Evolutionary conservation across 2,888 invertebrate species (phyloP).

Genomic region (Mythimna impura): DNA sequence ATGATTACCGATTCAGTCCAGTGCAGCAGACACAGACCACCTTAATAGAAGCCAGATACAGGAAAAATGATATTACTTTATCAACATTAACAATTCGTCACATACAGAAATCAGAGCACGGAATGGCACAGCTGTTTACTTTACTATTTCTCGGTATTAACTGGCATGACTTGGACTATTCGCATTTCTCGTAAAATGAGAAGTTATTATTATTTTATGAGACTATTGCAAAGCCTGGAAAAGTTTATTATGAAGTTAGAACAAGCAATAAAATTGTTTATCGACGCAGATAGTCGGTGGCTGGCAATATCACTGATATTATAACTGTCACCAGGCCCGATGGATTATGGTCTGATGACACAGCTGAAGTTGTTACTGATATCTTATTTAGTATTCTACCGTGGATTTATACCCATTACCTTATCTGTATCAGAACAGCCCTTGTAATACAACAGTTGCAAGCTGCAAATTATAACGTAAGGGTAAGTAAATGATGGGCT

Average conservation of each 20-base stretch:
- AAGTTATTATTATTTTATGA: slow-evolving; percentile 27
- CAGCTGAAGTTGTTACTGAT: background rate
- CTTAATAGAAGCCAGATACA: slow-evolving; percentile 48
- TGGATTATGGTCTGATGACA: background rate
- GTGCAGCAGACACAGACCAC: slow-evolving; percentile 25
- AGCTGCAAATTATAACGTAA: background rate
- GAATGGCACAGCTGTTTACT: slow-evolving; percentile 42
- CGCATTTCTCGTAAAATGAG: slow-evolving; percentile 37
- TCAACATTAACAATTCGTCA: slow-evolving; percentile 50
- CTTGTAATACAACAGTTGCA: background rate
- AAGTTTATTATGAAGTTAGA: slow-evolving; percentile 9
- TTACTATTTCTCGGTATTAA: slow-evolving; percentile 45
- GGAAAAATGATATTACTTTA: slow-evolving; percentile 59
- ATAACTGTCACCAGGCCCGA: background rate
- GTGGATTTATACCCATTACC: background rate
- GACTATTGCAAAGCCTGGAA: background rate
- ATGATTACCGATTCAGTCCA: slow-evolving; percentile 35
- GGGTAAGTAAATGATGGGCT: background rate
- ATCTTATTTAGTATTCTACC: background rate
- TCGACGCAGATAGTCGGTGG: background rate
- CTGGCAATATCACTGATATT: background rate
- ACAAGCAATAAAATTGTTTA: slow-evolving; percentile 1
- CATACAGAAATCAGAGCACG: slow-evolving; percentile 52
- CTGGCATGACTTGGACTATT: slow-evolving; percentile 18
- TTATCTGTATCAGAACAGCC: background rate